Evolutionary conservation across 2,888 invertebrate genomes (phyloP), one percentile per base, ranked within the genome.

Genomic region (Synergus japonicus): DNA sequence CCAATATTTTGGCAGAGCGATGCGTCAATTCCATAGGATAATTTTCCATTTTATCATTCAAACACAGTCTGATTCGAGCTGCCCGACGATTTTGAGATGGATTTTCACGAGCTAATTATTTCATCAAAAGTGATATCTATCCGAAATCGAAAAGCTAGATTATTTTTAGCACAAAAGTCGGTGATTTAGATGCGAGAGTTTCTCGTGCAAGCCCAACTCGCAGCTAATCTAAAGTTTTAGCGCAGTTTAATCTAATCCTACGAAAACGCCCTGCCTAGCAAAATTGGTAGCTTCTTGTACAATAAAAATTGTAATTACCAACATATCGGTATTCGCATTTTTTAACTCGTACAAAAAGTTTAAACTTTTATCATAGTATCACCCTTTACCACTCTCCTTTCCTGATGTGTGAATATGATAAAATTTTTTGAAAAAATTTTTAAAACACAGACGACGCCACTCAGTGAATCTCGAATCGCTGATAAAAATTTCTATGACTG

Each of bases 11-110:
- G 83, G 81, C 85, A 80, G 77, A 80, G 83, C 80, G 80, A 79
- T 79, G 82, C 82, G 76, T 86, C 84, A 85, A 85, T 86, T 85
- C 84, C 86, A 78, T 79, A 60, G 44, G 65, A 77, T 78, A 66
- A 76, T 77, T 65, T 69, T 67, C 78, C 63, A n/a, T 79, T 79
- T 78, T 44, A 69, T 81, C 76, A 41, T 78, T 82, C 65, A 79
- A 78, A 67, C 79, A 77, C 76, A 81, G 78, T 67, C 77, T 80
- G 79, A 84, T 81, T 86, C 86, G 86, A 88, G 87, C 87, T 83
- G 84, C 86, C 86, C 87, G 83, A 86, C 85, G 84, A 87, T 84
- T 79, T 83, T 80, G 81, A 80, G 84, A 83, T 83, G 81, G 81
- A 80, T 85, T 84, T 84, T 83, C 84, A 78, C 81, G 81, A 82